phyloP scores from a whole-genome alignment of 2,797 vertebrate species.

The Gouania willdenowi region DNA sequence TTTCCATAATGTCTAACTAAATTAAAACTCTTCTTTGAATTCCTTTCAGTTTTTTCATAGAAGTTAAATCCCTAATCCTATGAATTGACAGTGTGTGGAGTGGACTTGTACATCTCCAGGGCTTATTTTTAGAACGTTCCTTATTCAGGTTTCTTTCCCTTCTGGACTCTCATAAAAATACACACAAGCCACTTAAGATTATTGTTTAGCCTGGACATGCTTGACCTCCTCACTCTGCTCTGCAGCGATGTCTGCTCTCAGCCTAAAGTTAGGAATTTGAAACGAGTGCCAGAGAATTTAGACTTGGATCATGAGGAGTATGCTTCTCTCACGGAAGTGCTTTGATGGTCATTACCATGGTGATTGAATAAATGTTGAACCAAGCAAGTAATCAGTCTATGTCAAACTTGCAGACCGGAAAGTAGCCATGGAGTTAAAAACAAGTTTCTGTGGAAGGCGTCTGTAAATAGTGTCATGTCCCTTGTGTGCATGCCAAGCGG shows the following conservation, averaged over 20 bases:
- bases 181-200: conserved; percentile 19
- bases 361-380: conserved; percentile 49
- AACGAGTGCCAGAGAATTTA: conserved; percentile 49
- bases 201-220: conserved; percentile 56
- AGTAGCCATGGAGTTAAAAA: conserved; percentile 20
- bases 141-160: conserved; percentile 4
- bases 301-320: conserved; percentile 33
- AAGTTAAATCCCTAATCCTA: too few species aligned
- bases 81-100: too few species aligned
- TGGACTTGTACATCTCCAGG: too few species aligned
- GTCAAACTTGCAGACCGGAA: conserved; percentile 25
- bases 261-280: conserved; percentile 54
- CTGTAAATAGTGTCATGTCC: conserved; percentile 18
- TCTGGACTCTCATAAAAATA: neutral
- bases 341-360: conserved; percentile 36
- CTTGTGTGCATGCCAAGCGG: conserved; percentile 11
- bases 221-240: conserved; percentile 47
- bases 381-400: conserved; percentile 17
- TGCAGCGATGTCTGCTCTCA: conserved; percentile 56
- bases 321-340: conserved; percentile 37
- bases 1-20: too few species aligned
- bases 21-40: too few species aligned
- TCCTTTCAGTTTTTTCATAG: too few species aligned
- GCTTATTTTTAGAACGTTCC: conserved; percentile 12
- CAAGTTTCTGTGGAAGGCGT: conserved; percentile 26